A percentile compares a stretch with the other conserved stretches of the same genome.
Conservation (phyloP, 2,797 vertebrate species). For the Sebastes nivosus region DNA sequence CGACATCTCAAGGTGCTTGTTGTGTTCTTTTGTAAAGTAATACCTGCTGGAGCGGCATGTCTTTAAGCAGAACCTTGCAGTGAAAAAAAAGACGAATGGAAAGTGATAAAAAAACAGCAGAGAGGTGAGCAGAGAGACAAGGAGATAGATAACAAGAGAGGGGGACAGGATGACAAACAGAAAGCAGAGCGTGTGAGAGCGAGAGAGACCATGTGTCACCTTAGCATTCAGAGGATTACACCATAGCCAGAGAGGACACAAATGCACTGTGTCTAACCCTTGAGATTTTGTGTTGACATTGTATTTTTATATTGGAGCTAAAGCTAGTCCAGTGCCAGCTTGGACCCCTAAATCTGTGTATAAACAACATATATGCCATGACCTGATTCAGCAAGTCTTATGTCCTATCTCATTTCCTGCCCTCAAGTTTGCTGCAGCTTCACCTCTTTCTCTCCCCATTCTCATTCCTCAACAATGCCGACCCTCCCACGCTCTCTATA, state of each 20-base stretch:
- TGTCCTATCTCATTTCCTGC: neutral
- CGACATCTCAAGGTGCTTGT: neutral
- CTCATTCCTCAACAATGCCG: constrained; percentile 5
- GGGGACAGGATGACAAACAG: constrained; percentile 10
- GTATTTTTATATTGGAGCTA: neutral
- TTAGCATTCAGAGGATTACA: neutral
- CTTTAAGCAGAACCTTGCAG: neutral
- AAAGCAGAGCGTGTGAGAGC: neutral
- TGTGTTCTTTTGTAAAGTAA: neutral
- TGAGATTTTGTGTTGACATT: neutral
- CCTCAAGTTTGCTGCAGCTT: neutral
- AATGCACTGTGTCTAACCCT: neutral
- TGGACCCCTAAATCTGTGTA: neutral
- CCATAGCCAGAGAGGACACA: neutral
- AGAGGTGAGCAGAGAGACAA: neutral
- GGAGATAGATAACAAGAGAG: constrained; percentile 17
- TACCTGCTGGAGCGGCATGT: neutral
- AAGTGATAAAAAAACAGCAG: neutral
- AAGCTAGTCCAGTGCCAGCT: neutral
- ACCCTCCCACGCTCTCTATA: constrained; percentile 11
- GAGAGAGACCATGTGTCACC: constrained; percentile 1
- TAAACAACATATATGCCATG: neutral
- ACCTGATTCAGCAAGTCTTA: too few relatives aligned
- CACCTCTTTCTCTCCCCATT: neutral
- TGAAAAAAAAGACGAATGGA: constrained; percentile 7